phyloP scores from a whole-genome alignment of 2,797 vertebrate genomes.

The Ctenochaetus hawaiiensis region DNA sequence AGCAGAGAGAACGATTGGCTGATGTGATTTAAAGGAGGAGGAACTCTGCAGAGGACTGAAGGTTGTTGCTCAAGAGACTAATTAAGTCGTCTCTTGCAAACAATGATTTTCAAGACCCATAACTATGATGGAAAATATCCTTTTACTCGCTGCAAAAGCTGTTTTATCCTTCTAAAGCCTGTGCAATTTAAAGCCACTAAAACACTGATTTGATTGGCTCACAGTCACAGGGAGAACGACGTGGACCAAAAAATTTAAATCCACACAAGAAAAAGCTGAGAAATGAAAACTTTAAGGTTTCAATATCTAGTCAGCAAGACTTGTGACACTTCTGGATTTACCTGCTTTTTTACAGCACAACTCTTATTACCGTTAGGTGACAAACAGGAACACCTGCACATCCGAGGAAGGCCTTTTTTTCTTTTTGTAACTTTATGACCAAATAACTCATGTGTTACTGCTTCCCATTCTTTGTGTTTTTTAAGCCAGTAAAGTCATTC shows the following conservation, averaged over 20 bases:
- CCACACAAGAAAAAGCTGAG: not conserved
- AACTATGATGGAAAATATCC: not conserved
- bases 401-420: not conserved
- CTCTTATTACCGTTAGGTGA: not conserved
- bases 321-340: slow-evolving; percentile 7
- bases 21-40: not conserved
- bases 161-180: not conserved
- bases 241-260: no score
- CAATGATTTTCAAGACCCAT: not conserved
- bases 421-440: not conserved
- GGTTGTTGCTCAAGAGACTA: not conserved
- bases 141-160: not conserved
- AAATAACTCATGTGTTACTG: no score
- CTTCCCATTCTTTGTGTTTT: no score
- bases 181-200: no score
- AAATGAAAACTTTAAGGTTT: not conserved
- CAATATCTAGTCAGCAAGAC: not conserved
- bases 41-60: not conserved
- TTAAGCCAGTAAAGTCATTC: no score
- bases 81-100: not conserved
- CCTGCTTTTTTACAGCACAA: not conserved
- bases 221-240: not conserved
- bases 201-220: not conserved
- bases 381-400: not conserved
- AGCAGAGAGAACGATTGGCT: not conserved